Evolutionary conservation across 2,888 invertebrate genomes (phyloP), one percentile per base, ranked within the genome.

Genomic region (Euproctis similis): DNA sequence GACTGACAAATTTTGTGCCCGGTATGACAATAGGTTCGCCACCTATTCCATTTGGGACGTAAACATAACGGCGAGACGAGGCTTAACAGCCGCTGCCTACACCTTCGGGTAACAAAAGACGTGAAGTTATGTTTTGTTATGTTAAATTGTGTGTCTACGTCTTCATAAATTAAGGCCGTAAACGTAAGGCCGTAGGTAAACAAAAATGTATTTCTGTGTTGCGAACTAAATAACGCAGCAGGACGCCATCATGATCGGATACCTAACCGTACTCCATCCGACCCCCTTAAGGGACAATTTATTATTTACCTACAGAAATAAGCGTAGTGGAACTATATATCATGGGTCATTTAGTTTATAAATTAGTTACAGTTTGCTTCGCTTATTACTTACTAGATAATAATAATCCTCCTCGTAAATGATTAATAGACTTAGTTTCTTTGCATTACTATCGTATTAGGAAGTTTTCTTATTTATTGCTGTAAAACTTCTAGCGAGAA

Each of bases 301-400:
- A 19, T 19, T 7, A 19, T n/a, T n/a, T 19, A 42, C n/a, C 19
- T 19, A 19, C 19, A 19, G 4, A 19, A 19, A 19, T n/a, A 19
- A 8, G 19, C 19, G 4, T 4, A 19, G 14, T 14, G 14, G 3
- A 8, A n/a, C 19, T 19, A 19, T 19, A n/a, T n/a, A 8, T 19
- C 19, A 19, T 2, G 19, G 19, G 3, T 8, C 19, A 19, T 19
- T 19, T 19, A 19, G 4, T 19, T 19, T 19, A 19, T 19, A 8
- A 8, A 19, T 19, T 19, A 19, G 19, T 19, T 2, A 8, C 4
- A 19, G 19, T 19, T 19, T 7, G n/a, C n/a, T n/a, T n/a, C n/a
- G n/a, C n/a, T 8, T 19, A 19, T 19, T 19, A n/a, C 19, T 19
- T 19, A 19, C 8, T 8, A 19, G 19, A 19, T 8, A 19, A 19